Evolutionary conservation across 64 coral and sea anemone species (phyloP).

Genomic region (Platygyra sinensis): DNA sequence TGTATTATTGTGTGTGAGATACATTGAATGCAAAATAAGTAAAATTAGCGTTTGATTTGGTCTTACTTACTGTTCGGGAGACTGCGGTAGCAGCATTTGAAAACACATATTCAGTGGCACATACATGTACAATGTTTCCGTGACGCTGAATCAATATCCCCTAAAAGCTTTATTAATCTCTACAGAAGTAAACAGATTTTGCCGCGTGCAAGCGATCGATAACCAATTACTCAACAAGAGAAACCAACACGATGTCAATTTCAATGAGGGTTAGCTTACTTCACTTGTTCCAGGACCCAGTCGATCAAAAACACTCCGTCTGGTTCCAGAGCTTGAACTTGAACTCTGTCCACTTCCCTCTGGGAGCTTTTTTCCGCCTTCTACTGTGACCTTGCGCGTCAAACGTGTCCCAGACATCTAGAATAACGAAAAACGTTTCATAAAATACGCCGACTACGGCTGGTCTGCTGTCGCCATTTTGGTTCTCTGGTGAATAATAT

Average conservation of each 20-base stretch:
- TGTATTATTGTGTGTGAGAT: no score
- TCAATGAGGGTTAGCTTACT: conserved; percentile 17
- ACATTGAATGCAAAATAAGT: no score
- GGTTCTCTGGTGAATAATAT: neutral
- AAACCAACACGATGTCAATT: neutral
- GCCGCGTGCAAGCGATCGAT: neutral
- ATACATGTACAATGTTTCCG: no score
- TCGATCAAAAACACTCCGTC: conserved; percentile 97
- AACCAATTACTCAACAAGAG: neutral
- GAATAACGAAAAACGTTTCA: neutral
- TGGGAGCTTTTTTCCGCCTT: conserved; percentile 84
- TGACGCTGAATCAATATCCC: no score
- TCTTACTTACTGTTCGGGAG: no score
- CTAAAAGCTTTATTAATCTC: no score
- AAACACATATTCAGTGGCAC: no score
- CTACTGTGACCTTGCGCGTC: conserved; percentile 97
- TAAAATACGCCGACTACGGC: neutral
- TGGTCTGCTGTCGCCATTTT: conserved; percentile 10
- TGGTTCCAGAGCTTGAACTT: conserved; percentile 29
- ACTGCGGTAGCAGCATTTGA: no score
- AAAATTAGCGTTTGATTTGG: no score
- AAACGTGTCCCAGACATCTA: conserved; percentile 91
- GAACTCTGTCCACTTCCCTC: conserved; percentile 58
- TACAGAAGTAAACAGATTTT: neutral
- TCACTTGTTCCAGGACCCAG: conserved; percentile 91